These are phyloP conservation scores for Oncorhynchus keta DNA, from an alignment of 2,113 vertebrate genomes.

Conservation along the genomic window DNA sequence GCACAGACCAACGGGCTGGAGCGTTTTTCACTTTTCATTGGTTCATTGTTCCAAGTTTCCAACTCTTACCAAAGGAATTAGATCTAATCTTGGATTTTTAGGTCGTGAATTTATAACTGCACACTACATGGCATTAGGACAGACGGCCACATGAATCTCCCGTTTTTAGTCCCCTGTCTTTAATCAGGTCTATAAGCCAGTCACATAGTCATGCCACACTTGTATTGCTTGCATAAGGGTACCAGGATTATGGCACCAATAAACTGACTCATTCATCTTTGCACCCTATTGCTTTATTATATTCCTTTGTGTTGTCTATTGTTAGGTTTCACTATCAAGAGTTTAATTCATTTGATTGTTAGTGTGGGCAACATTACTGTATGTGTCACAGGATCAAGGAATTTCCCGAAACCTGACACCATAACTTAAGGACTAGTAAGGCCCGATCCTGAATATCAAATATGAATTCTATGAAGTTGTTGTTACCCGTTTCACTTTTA, in stretches of 20 bases:
- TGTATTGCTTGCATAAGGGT: conserved; percentile 18
- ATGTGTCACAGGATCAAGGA: background rate
- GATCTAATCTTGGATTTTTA: background rate
- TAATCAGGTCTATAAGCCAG: background rate
- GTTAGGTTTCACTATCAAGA: background rate
- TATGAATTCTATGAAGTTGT: background rate
- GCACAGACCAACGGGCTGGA: background rate
- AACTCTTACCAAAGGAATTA: conserved; percentile 5
- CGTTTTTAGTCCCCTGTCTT: conserved; percentile 4
- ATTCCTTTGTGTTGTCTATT: conserved; percentile 11
- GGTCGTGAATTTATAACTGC: background rate
- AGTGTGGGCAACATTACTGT: background rate
- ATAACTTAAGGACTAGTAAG: background rate
- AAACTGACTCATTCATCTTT: background rate
- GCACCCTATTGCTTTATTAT: conserved; percentile 20
- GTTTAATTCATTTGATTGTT: background rate
- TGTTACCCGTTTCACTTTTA: background rate
- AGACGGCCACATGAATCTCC: background rate
- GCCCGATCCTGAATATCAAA: background rate
- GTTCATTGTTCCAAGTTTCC: conserved; percentile 47
- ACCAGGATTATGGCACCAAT: conserved; percentile 10
- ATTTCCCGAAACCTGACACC: background rate
- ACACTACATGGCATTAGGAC: background rate
- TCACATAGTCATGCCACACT: conserved; percentile 22
- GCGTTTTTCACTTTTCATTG: conserved; percentile 14